Evolutionary conservation across 2,888 invertebrate species (phyloP).

Genomic region (Caenorhabditis doughertyi): DNA sequence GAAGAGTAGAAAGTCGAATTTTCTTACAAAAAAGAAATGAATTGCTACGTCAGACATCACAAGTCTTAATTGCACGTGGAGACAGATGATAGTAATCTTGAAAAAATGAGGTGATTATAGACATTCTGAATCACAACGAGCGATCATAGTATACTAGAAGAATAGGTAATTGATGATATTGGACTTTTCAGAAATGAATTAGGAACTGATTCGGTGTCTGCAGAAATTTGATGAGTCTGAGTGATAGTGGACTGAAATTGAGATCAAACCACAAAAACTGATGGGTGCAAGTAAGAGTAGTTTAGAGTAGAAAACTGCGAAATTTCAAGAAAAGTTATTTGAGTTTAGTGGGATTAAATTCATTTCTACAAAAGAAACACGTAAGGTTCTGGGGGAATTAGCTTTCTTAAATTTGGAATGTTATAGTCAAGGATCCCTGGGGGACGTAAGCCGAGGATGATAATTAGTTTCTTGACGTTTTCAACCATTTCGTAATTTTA

Average conservation of each 20-base stretch:
- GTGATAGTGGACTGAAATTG: neutral
- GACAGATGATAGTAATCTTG: constrained; percentile 10
- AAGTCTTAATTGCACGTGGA: constrained; percentile 41
- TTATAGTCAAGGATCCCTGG: too few species aligned
- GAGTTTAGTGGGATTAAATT: too few species aligned
- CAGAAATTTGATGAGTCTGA: constrained; percentile 17
- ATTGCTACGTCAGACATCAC: constrained; percentile 23
- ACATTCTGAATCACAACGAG: constrained; percentile 19
- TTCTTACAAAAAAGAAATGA: constrained; percentile 13
- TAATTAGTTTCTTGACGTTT: too few species aligned
- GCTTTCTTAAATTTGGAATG: too few species aligned
- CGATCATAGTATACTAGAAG: constrained; percentile 33
- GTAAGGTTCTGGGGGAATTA: too few species aligned
- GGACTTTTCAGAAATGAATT: neutral
- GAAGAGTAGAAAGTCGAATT: constrained; percentile 22
- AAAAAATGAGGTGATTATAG: constrained; percentile 18
- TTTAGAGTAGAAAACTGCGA: too few species aligned
- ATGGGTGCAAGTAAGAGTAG: neutral
- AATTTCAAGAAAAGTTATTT: too few species aligned
- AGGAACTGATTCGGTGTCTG: constrained; percentile 3
- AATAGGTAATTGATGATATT: neutral
- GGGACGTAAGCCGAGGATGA: too few species aligned
- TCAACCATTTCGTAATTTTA: too few species aligned
- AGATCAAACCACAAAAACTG: constrained; percentile 13
- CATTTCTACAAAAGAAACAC: too few species aligned